phyloP scores from a whole-genome alignment of 2,113 vertebrate genomes.

The Sisor rabdophorus region DNA sequence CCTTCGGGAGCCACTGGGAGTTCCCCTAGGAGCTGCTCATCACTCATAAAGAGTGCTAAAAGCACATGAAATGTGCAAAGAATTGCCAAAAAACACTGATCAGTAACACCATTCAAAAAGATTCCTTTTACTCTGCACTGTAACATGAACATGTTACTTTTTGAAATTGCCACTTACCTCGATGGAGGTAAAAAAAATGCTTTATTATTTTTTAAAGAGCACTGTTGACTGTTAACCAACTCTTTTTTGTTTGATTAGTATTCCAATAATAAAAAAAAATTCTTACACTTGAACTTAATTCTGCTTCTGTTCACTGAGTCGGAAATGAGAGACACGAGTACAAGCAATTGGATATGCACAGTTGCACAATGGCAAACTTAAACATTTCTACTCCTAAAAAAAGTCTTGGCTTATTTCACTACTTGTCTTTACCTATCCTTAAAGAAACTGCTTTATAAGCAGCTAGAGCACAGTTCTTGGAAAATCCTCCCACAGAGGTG shows the following conservation, averaged over 20 bases:
- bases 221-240: neutral
- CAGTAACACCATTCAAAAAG: neutral
- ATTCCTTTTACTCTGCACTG: neutral
- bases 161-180: neutral
- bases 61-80: neutral
- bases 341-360: neutral
- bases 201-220: neutral
- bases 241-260: neutral
- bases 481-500: neutral
- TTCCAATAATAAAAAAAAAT: neutral
- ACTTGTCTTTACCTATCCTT: neutral
- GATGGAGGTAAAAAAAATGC: neutral
- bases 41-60: conserved; percentile 79
- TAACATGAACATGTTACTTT: neutral
- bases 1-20: conserved; percentile 82
- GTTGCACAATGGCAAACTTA: neutral
- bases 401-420: neutral
- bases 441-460: neutral
- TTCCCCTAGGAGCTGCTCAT: conserved; percentile 80
- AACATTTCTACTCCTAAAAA: neutral
- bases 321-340: neutral
- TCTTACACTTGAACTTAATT: neutral
- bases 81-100: neutral
- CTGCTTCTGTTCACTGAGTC: neutral
- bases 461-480: conserved; percentile 4